Conservation (phyloP, 2,888 invertebrate genomes). For the Scaptomyza polygonia region DNA sequence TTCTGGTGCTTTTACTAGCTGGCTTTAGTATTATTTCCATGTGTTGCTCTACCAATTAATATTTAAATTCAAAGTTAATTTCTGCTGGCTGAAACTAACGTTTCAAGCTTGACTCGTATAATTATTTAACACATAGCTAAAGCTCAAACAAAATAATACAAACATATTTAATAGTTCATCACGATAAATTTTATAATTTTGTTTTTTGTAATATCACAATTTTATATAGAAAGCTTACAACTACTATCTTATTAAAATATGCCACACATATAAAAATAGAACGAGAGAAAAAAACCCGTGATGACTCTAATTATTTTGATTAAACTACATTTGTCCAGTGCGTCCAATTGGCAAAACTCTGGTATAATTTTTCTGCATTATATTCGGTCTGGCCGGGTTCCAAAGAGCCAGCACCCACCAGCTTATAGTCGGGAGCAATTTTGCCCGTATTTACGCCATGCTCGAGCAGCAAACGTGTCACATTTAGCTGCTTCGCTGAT, state of each 20-base stretch:
- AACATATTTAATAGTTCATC: conserved; percentile 1
- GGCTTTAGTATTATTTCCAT: not conserved
- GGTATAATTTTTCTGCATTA: conserved; percentile 88
- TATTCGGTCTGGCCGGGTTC: conserved; percentile 87
- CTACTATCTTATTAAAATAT: conserved; percentile 42
- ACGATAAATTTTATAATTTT: conserved; percentile 20
- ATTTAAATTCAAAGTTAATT: no score
- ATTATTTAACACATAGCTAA: conserved; percentile 17
- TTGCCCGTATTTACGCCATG: conserved; percentile 87
- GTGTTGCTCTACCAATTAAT: not conserved
- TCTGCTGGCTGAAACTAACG: no score
- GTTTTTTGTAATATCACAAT: conserved; percentile 52
- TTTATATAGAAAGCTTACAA: conserved; percentile 40
- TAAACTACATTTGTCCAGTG: conserved; percentile 85
- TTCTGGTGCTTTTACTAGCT: not conserved
- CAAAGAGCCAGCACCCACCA: conserved; percentile 89
- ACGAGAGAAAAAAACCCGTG: conserved; percentile 10
- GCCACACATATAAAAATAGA: conserved; percentile 38
- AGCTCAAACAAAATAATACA: conserved; percentile 1
- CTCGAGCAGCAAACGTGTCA: conserved; percentile 87
- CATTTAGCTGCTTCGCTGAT: conserved; percentile 86
- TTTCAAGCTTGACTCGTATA: conserved; percentile 13
- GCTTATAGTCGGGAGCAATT: conserved; percentile 87
- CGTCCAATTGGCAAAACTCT: conserved; percentile 88
- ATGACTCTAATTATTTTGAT: conserved; percentile 24